Evolutionary conservation across 2,797 vertebrate genomes (phyloP), one percentile per base, ranked within the genome.

Genomic region (Cuniculus paca): DNA sequence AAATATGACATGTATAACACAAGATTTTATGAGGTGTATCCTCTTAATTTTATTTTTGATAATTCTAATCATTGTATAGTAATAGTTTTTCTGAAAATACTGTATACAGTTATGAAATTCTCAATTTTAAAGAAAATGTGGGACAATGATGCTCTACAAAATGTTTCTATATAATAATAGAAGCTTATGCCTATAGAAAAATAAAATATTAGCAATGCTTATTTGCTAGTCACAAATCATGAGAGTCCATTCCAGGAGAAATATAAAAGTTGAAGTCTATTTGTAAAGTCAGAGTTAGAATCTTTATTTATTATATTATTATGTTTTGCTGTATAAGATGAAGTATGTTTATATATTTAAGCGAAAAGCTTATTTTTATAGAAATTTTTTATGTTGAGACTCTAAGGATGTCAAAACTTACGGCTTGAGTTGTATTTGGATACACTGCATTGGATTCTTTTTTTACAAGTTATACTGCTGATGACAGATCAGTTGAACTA

Each of bases 41-140:
- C 34, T 86, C 36, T 48, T 78, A 70, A 81, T 95, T 96, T 86
- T 63, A 60, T 63, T 82, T 74, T 90, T 94, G 13, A 17, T 75
- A 75, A 68, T 28, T 96, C 45, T 31, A 74, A 48, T 88, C 4
- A 84, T 70, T 70, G 3, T 34, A 17, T 31, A 63, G 14, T 12
- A 61, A 74, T 92, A 60, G 39, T n/a, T 65, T 86, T 93, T 89
- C 24, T 85, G 20, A 36, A 94, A 88, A 61, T 45, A 74, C 22
- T 45, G 12, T 96, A 84, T 24, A 42, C 10, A 77, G 7, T 72
- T 24, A 42, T 65, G 81, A 63, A 96, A 45, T 8, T 45, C 68
- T 88, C 39, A 83, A 58, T 54, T 92, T 85, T 85, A 88, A 60
- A 16, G n/a, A 58, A 91, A 78, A 72, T 34, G 2, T 78, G 45